Evolutionary conservation across 2,797 vertebrate species (phyloP).

Genomic region (Taeniopygia guttata): DNA sequence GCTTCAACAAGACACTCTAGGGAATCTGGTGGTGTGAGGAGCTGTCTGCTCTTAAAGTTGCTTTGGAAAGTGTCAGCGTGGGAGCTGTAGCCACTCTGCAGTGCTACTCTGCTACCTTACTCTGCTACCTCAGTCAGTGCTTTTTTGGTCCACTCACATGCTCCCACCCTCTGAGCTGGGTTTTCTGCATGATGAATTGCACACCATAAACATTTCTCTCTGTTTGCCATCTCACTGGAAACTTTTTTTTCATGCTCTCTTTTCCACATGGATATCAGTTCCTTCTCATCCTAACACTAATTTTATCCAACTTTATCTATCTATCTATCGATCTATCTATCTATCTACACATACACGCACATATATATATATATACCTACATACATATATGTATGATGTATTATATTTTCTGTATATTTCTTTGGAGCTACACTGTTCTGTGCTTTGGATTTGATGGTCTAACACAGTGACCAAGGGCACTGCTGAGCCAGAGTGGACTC

Average conservation of each 20-base stretch:
- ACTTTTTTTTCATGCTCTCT: not conserved
- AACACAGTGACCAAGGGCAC: not conserved
- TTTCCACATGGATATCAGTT: not conserved
- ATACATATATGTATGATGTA: not conserved
- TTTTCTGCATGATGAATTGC: not conserved
- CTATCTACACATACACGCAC: too few relatives aligned
- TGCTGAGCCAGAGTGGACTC: not conserved
- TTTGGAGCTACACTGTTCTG: not conserved
- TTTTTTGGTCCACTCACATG: not conserved
- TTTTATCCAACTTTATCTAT: not conserved
- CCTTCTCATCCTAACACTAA: not conserved
- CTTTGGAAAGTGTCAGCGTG: not conserved
- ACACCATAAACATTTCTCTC: not conserved
- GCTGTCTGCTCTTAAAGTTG: not conserved
- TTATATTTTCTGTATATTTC: not conserved
- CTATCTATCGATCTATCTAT: too few relatives aligned
- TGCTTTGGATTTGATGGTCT: not conserved
- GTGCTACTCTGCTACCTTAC: not conserved
- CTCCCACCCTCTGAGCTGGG: not conserved
- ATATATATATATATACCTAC: too few relatives aligned
- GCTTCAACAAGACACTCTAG: not conserved
- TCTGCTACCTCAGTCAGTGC: not conserved
- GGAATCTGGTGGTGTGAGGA: not conserved
- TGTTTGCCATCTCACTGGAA: not conserved
- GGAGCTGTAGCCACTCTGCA: not conserved